phyloP scores from a whole-genome alignment of 1,140 invertebrate genomes.

The Macrosteles quadrilineatus region DNA sequence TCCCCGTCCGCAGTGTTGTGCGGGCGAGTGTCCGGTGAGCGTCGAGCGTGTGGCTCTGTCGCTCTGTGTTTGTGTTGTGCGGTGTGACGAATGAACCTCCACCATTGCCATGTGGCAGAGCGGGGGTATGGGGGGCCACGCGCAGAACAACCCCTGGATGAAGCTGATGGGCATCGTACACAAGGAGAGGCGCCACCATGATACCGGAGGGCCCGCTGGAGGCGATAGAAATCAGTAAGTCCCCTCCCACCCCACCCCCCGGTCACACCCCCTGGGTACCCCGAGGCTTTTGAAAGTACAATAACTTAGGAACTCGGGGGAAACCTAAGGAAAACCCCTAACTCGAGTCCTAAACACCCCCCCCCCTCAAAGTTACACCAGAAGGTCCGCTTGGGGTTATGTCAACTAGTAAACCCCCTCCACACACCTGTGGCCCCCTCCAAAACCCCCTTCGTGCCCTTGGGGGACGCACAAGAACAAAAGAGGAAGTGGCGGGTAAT shows the following conservation, averaged over 20 bases:
- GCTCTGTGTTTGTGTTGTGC: conserved; percentile 2
- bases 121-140: conserved; percentile 72
- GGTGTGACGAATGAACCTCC: conserved; percentile 33
- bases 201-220: conserved; percentile 30
- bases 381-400: too few species aligned
- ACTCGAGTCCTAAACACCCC: too few species aligned
- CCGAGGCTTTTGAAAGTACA: too few species aligned
- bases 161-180: conserved; percentile 80
- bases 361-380: too few species aligned
- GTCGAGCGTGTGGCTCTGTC: conserved; percentile 3
- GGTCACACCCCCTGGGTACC: too few species aligned
- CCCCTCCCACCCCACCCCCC: not conserved
- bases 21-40: not conserved
- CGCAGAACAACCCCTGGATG: conserved; percentile 80
- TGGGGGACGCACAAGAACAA: too few species aligned
- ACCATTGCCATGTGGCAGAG: conserved; percentile 69
- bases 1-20: not conserved
- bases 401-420: too few species aligned
- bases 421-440: too few species aligned
- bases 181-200: conserved; percentile 61
- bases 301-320: not conserved
- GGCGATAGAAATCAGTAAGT: conserved; percentile 40
- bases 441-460: too few species aligned
- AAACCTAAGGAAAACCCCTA: not conserved
- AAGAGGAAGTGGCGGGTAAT: too few species aligned